A percentile compares a stretch with the other conserved stretches of the same genome.
phyloP scores from a whole-genome alignment of 2,888 invertebrate genomes.

The Eupithecia dodoneata region DNA sequence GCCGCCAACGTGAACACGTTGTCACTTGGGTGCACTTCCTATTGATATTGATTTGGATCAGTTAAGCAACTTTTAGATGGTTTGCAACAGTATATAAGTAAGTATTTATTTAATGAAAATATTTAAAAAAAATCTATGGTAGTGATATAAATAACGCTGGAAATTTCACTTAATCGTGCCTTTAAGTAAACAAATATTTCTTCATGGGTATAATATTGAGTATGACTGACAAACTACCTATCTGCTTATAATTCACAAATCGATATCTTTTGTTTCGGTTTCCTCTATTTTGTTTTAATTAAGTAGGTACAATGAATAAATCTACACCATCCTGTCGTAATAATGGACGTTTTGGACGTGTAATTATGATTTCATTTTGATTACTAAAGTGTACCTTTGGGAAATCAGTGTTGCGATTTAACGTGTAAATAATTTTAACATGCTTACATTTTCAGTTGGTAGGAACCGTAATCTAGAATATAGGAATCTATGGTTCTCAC shows the following conservation, averaged over 20 bases:
- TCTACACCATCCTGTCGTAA: constrained; percentile 9
- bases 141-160: neutral
- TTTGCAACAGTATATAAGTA: neutral
- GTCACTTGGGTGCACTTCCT: too few relatives aligned
- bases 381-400: constrained; percentile 18
- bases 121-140: too few relatives aligned
- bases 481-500: neutral
- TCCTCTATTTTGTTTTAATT: neutral
- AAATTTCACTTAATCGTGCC: neutral
- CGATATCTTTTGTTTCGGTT: neutral
- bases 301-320: neutral
- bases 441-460: neutral
- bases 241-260: neutral
- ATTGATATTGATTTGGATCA: neutral
- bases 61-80: neutral
- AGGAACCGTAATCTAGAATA: neutral
- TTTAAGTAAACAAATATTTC: too few relatives aligned
- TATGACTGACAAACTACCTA: neutral
- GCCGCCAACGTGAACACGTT: too few relatives aligned
- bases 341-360: constrained; percentile 2
- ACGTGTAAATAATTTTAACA: neutral
- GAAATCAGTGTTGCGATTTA: constrained; percentile 24
- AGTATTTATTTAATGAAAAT: too few relatives aligned
- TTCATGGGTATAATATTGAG: too few relatives aligned
- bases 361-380: constrained; percentile 31